Conservation (phyloP, 2,797 vertebrate species). For the Falco berigora region DNA sequence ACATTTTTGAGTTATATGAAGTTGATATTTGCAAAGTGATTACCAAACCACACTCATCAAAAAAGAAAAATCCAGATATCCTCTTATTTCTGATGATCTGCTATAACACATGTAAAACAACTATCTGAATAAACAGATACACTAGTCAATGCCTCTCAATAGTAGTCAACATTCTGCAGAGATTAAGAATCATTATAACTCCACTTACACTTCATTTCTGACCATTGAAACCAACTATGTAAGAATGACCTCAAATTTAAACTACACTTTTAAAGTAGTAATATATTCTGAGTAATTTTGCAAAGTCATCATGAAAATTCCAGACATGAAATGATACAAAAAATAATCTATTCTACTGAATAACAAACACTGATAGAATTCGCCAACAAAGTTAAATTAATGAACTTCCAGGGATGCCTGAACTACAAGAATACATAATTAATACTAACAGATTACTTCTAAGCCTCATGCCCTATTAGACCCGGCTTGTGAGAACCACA, state of each 20-base stretch:
- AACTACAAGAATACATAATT: neutral
- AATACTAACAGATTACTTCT: neutral
- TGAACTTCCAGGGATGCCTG: neutral
- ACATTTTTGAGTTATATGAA: neutral
- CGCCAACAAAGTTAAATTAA: neutral
- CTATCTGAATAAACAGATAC: neutral
- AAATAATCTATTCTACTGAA: neutral
- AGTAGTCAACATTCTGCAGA: neutral
- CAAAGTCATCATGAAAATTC: neutral
- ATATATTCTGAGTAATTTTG: neutral
- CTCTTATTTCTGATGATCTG: neutral
- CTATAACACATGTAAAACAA: neutral
- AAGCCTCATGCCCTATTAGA: neutral
- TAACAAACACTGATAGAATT: neutral
- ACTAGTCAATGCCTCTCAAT: neutral
- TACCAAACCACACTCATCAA: neutral
- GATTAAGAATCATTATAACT: neutral
- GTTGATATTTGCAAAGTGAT: neutral
- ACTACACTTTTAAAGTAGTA: neutral
- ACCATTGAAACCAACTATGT: neutral
- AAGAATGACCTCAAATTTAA: neutral
- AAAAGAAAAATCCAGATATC: neutral
- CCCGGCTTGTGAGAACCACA: neutral
- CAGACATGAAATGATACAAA: neutral
- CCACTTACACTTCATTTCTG: neutral